These are phyloP conservation scores for Herpetotheres cachinnans DNA, from an alignment of 2,113 vertebrate genomes.

Conservation along the genomic window DNA sequence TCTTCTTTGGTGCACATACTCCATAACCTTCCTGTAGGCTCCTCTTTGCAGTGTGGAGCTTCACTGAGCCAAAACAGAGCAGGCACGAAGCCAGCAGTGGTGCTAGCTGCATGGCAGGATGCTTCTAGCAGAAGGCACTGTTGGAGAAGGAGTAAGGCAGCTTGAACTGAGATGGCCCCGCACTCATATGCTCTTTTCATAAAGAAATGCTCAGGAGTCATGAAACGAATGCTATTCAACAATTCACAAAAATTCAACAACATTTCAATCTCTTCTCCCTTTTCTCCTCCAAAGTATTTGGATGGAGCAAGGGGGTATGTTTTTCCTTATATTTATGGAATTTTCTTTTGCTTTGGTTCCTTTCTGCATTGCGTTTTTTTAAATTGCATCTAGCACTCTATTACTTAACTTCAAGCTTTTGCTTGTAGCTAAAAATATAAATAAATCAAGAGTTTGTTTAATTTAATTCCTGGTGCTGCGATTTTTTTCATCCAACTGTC, in stretches of 20 bases:
- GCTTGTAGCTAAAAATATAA: constrained; percentile 48
- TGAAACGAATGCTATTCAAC: not conserved
- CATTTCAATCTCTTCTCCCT: not conserved
- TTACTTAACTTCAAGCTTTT: not conserved
- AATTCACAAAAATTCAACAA: too few relatives aligned
- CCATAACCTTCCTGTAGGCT: not conserved
- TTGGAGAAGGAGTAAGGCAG: not conserved
- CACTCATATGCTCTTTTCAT: not conserved
- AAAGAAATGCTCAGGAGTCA: not conserved
- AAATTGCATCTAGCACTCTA: not conserved
- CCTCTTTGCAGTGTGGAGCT: not conserved
- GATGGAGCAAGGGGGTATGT: not conserved
- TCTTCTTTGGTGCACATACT: not conserved
- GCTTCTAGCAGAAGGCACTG: not conserved
- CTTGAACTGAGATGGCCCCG: not conserved
- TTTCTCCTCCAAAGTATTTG: not conserved
- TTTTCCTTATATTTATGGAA: not conserved
- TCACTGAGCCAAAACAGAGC: not conserved
- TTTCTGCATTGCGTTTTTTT: not conserved
- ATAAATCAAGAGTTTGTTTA: constrained; percentile 46
- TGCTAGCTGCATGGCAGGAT: not conserved
- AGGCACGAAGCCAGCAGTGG: not conserved
- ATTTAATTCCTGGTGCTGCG: not conserved
- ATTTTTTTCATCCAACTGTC: constrained; percentile 37
- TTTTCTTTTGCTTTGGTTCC: not conserved